Base-by-base conservation (phyloP, 2,888 invertebrate species). In the Nemapogon koenigi region DNA sequence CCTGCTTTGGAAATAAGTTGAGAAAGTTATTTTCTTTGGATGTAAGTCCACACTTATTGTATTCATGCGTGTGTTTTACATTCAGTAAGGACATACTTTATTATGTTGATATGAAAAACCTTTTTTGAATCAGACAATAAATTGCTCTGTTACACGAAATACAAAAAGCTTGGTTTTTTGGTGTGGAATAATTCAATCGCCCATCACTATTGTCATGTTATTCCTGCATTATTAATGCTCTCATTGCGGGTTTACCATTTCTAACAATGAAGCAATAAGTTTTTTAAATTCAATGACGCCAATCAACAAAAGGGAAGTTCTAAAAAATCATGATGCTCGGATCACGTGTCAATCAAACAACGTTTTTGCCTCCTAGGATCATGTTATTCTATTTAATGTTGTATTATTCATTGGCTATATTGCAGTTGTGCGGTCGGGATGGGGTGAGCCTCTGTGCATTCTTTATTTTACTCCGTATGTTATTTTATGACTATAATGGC, bases 291-390 rank as follows among this genome's bases (percentile, higher is more conserved):
- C 14, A 10, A 15, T 14, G 14, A 18, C 28, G 35, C 39, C 43
- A 41, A 43, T 46, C 52, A 25, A 42, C 57, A 66, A 59, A 62
- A 57, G 59, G 61, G 55, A 54, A 53, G 50, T 63, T 65, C 59
- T 63, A 60, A 56, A n/a, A n/a, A 62, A 58, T 54, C 62, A 53
- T 56, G 52, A 56, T 48, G 50, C 54, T 50, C 56, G 68, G 66
- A 67, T 75, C 75, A 67, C 68, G 72, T 66, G 76, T 76, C 76
- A 76, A 76, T 78, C 76, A 78, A 55, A 57, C 55, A 57, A 62
- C 61, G 59, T 54, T 57, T 59, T 54, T 51, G 55, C 62, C 57
- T 59, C 61, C 59, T 59, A 61, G 62, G 62, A 57, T 62, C 64
- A 61, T 69, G 71, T 72, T 72, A 66, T 72, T 71, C 65, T 64